phyloP scores from a whole-genome alignment of 2,888 invertebrate genomes.

The Cenopis cana region DNA sequence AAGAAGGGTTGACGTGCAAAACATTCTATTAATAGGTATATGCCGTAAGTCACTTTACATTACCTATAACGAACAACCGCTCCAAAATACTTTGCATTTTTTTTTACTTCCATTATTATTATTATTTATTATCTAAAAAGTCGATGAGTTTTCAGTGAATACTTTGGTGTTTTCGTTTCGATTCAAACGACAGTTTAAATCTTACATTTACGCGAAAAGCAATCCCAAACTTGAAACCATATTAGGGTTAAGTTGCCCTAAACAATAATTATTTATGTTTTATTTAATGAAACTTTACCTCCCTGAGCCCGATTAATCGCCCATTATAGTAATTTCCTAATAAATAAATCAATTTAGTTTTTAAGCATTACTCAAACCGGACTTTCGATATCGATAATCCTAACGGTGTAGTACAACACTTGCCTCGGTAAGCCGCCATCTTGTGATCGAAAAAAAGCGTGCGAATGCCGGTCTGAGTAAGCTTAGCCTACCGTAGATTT shows the following conservation, averaged over 20 bases:
- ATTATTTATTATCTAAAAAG: constrained; percentile 84
- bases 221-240: constrained; percentile 43
- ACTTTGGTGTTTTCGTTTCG: constrained; percentile 84
- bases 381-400: constrained; percentile 48
- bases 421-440: constrained; percentile 15
- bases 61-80: constrained; percentile 70
- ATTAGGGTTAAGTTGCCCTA: constrained; percentile 36
- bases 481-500: constrained; percentile 50
- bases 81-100: constrained; percentile 77
- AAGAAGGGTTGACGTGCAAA: constrained; percentile 72
- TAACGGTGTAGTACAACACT: constrained; percentile 10
- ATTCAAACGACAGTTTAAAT: constrained; percentile 61
- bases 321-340: constrained; percentile 75
- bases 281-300: constrained; percentile 36
- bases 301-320: constrained; percentile 58
- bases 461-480: constrained; percentile 45
- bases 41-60: constrained; percentile 62
- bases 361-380: constrained; percentile 36
- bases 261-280: constrained; percentile 38
- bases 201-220: constrained; percentile 42
- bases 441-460: constrained; percentile 11
- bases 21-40: constrained; percentile 76
- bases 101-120: constrained; percentile 67
- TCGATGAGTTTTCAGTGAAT: constrained; percentile 81
- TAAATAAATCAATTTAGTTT: constrained; percentile 79